Percentiles rank a stretch among this genome's conserved stretches.
phyloP scores from a whole-genome alignment of 2,888 invertebrate genomes.

The Himalopsyche tibetana region DNA sequence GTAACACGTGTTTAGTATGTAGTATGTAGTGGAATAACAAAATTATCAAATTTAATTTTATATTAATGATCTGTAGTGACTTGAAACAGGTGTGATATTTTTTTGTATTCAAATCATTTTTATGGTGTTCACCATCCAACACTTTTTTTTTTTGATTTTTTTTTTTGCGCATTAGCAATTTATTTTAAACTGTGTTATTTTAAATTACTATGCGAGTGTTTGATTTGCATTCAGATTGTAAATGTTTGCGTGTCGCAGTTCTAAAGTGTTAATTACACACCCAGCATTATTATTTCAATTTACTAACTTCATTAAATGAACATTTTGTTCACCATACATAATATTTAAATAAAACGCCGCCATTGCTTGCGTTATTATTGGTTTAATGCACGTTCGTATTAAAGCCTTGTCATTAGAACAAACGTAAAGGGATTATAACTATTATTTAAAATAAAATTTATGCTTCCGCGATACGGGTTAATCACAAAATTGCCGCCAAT shows the following conservation, averaged over 20 bases:
- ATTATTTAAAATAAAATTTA: neutral
- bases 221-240: too few species aligned
- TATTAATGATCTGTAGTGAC: too few species aligned
- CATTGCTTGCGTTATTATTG: neutral
- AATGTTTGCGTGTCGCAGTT: neutral
- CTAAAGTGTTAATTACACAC: conserved; percentile 4
- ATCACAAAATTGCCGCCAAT: neutral
- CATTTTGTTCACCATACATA: conserved; percentile 26
- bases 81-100: too few species aligned
- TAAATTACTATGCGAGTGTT: too few species aligned
- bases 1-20: too few species aligned
- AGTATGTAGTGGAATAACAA: too few species aligned
- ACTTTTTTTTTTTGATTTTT: too few species aligned
- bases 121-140: too few species aligned
- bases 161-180: too few species aligned
- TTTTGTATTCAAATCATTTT: too few species aligned
- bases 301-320: conserved; percentile 30
- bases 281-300: neutral
- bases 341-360: neutral
- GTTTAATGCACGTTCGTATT: conserved; percentile 7
- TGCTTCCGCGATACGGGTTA: neutral
- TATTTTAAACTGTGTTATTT: too few species aligned
- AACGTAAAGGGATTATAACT: neutral
- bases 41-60: too few species aligned
- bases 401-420: conserved; percentile 4